Base-by-base conservation (phyloP, 1,140 invertebrate genomes). In the Latrodectus geometricus region DNA sequence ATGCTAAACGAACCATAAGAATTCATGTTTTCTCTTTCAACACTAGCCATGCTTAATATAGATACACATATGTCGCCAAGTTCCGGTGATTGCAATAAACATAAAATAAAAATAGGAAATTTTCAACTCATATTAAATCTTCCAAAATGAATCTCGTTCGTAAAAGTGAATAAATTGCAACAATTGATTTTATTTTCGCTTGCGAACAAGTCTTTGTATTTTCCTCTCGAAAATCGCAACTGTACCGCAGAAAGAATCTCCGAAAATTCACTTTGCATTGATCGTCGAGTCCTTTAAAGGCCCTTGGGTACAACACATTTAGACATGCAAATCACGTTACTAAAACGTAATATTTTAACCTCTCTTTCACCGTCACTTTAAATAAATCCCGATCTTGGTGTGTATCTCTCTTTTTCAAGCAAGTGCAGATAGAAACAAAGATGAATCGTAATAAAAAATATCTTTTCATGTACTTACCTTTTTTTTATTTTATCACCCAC, bases 291-390 rank as follows among this genome's bases (percentile, higher is more conserved):
- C 54, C 17, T 49, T n/a, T n/a, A 74, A 74, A 74, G 74, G 80
- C 80, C 54, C 70, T n/a, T 11, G 72, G 52, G 80, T 83, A 83
- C 80, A 83, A 83, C 70, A 50, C 69, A 83, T 83, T 83, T 83
- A 83, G 70, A 83, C 80, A 83, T 83, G 70, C 56, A 83, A 83
- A 83, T 83, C 80, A 74, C 70, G 70, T 83, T 83, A 83, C 80
- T 72, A 74, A 83, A 83, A 83, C 70, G 80, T 83, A 83, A 83
- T 83, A 83, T 83, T 83, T 74, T 68, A 83, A 52, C 80, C 56
- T 83, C 80, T 83, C 35, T 35, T 5, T 35, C 80, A 83, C 56
- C 69, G 20, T 68, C 69, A 70, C 23, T 74, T 83, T 83, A 83
- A 74, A 83, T 74, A 83, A 83, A 83, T 83, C 80, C 80, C 61